phyloP scores from a whole-genome alignment of 2,797 vertebrate species.

The Loris lydekkerianus region DNA sequence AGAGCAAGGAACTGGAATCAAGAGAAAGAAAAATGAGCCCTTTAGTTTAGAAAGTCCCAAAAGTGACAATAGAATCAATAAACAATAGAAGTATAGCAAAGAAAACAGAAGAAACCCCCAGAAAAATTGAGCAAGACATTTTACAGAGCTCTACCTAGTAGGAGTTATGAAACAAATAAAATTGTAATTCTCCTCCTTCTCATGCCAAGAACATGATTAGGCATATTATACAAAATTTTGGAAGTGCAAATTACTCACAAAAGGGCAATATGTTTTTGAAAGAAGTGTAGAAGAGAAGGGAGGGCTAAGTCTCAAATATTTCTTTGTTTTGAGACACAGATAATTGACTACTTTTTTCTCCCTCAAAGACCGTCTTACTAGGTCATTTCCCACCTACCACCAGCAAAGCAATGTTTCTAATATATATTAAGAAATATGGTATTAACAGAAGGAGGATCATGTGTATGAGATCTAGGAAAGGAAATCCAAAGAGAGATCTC shows the following conservation, averaged over 20 bases:
- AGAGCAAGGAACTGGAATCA: slow-evolving; percentile 21
- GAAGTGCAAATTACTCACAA: slow-evolving; percentile 34
- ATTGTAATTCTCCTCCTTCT: slow-evolving; percentile 36
- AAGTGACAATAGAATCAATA: neutral
- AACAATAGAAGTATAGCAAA: neutral
- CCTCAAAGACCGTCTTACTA: slow-evolving; percentile 23
- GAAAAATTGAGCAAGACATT: neutral
- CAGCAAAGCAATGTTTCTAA: neutral
- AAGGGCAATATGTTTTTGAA: neutral
- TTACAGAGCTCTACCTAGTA: neutral
- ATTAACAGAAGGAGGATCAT: neutral
- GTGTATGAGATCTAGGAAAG: neutral
- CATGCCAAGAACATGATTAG: neutral
- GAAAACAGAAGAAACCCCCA: neutral
- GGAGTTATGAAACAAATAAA: neutral
- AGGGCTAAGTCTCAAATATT: slow-evolving; percentile 29
- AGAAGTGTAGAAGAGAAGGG: neutral
- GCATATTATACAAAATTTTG: slow-evolving; percentile 21
- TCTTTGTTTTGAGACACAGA: neutral
- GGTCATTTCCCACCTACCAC: neutral
- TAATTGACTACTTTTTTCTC: slow-evolving; percentile 7
- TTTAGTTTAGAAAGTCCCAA: neutral
- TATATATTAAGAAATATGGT: neutral
- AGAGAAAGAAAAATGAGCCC: neutral
- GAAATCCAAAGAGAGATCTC: neutral